phyloP scores from a whole-genome alignment of 2,797 vertebrate species.

The Micropoecilia bifurca region DNA sequence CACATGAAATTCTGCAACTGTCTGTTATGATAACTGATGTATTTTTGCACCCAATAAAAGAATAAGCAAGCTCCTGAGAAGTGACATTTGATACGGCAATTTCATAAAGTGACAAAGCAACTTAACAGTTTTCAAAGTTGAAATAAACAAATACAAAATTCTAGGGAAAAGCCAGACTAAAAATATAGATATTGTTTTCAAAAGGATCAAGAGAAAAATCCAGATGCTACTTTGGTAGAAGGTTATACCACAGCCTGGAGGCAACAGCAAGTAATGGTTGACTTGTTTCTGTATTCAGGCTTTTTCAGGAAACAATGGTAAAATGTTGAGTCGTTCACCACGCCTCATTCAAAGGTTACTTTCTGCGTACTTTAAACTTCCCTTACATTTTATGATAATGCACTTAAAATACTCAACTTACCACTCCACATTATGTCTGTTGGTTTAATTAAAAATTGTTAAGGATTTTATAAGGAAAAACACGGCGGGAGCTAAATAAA shows the following conservation, averaged over 20 bases:
- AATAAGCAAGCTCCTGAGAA: conserved; percentile 29
- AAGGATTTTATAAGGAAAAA: neutral
- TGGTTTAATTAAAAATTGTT: neutral
- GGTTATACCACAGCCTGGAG: neutral
- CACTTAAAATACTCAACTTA: neutral
- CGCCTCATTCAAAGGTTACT: neutral
- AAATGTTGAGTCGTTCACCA: neutral
- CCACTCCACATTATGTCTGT: neutral
- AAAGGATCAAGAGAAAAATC: neutral
- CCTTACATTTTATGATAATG: neutral
- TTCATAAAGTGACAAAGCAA: conserved; percentile 16
- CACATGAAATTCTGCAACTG: conserved; percentile 47
- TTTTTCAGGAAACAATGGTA: neutral
- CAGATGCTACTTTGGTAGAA: neutral
- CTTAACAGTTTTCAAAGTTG: conserved; percentile 25
- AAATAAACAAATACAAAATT: neutral
- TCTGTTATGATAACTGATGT: conserved; percentile 69
- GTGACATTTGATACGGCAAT: conserved; percentile 22
- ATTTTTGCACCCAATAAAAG: conserved; percentile 73
- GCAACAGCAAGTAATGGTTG: neutral
- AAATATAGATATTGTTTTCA: neutral
- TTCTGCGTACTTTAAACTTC: neutral
- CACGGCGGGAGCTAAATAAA: neutral
- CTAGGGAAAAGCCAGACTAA: neutral
- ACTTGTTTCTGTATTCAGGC: neutral